Conservation (phyloP, 1,140 invertebrate genomes). For the Eueides isabella region DNA sequence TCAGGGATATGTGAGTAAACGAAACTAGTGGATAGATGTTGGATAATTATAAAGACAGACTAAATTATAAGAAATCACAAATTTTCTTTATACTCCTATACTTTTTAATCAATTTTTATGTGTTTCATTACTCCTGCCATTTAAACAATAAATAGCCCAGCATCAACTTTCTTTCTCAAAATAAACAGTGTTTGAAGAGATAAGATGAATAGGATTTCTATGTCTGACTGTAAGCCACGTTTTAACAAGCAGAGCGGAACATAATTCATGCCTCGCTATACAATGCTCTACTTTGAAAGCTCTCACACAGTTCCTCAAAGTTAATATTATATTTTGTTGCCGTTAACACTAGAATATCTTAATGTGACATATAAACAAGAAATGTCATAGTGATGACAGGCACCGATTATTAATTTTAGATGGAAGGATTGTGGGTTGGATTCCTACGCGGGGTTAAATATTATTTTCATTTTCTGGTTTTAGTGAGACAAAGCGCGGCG, state of each 20-base stretch:
- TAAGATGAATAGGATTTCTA: constrained; percentile 1
- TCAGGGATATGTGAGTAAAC: too few species aligned
- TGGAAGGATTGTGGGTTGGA: too few species aligned
- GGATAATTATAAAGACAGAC: too few species aligned
- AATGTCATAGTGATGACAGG: too few species aligned
- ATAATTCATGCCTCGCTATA: not conserved
- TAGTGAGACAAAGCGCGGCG: too few species aligned
- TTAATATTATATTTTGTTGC: not conserved
- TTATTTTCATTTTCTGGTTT: not conserved
- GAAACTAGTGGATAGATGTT: too few species aligned
- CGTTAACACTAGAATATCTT: not conserved
- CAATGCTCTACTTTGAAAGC: not conserved
- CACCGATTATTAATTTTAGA: too few species aligned
- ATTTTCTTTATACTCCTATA: too few species aligned
- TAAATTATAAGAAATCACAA: too few species aligned
- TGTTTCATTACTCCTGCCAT: too few species aligned
- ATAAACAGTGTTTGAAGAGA: not conserved
- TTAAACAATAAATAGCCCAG: too few species aligned
- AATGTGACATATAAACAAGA: not conserved
- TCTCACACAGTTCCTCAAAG: not conserved
- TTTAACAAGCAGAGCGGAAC: not conserved
- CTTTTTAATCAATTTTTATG: not conserved
- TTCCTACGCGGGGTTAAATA: too few species aligned
- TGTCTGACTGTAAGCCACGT: not conserved
- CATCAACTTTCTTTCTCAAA: not conserved